These are phyloP conservation scores for Didymodactylos carnosus DNA, from an alignment of 2,888 invertebrate genomes.

Conservation along the genomic window DNA sequence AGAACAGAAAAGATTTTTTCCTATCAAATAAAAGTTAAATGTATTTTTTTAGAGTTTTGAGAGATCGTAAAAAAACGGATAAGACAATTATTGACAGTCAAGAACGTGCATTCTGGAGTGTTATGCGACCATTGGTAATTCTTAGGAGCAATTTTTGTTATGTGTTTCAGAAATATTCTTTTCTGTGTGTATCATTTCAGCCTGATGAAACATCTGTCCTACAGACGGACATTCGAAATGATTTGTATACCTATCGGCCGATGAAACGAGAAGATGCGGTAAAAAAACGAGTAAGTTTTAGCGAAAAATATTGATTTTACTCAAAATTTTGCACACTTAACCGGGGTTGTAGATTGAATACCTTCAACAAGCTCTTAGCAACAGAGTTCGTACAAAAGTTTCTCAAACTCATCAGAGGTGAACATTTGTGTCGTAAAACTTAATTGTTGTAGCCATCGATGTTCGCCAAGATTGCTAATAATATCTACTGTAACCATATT, in stretches of 20 bases:
- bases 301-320: too few species aligned
- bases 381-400: conserved; percentile 66
- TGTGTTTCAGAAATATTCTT: neutral
- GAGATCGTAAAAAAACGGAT: conserved; percentile 82
- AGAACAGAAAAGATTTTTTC: conserved; percentile 14
- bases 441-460: too few species aligned
- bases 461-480: too few species aligned
- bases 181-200: neutral
- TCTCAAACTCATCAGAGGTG: conserved; percentile 70
- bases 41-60: conserved; percentile 46
- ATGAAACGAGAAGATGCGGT: neutral
- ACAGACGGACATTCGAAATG: conserved; percentile 7
- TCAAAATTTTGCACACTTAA: too few species aligned
- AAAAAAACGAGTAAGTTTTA: neutral
- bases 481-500: too few species aligned
- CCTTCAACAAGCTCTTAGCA: conserved; percentile 53
- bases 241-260: neutral
- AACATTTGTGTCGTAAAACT: too few species aligned
- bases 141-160: neutral
- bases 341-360: conserved; percentile 42
- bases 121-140: conserved; percentile 58
- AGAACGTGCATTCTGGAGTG: conserved; percentile 90
- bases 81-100: conserved; percentile 87
- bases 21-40: neutral
- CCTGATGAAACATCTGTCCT: conserved; percentile 3